A percentile compares a stretch with the other conserved stretches of the same genome.
phyloP scores from a whole-genome alignment of 1,140 invertebrate species.

The Drosophila jambulina region DNA sequence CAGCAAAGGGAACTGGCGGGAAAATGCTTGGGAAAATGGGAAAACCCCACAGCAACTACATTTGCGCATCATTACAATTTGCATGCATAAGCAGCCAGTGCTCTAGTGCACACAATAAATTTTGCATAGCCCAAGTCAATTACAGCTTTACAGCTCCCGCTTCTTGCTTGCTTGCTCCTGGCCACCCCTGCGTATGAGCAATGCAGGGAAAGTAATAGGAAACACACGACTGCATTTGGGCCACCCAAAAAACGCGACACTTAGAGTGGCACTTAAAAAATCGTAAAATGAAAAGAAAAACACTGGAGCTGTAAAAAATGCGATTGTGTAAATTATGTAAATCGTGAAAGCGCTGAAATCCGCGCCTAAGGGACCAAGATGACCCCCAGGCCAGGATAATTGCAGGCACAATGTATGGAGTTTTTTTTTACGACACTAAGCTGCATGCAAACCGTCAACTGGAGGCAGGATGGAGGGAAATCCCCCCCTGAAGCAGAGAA shows the following conservation, averaged over 20 bases:
- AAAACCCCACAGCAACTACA: slow-evolving; percentile 40
- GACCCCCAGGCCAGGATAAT: slow-evolving; percentile 62
- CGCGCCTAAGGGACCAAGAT: slow-evolving; percentile 59
- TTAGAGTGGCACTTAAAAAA: slow-evolving; percentile 66
- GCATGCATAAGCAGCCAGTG: slow-evolving; percentile 68
- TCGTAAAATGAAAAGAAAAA: slow-evolving; percentile 51
- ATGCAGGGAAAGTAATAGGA: slow-evolving; percentile 31
- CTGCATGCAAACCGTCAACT: slow-evolving; percentile 36
- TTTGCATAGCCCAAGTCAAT: slow-evolving; percentile 72
- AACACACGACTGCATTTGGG: slow-evolving; percentile 33
- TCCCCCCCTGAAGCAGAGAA: slow-evolving; percentile 42
- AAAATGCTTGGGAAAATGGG: neutral
- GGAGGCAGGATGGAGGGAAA: slow-evolving; percentile 1
- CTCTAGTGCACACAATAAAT: slow-evolving; percentile 69
- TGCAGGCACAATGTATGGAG: slow-evolving; percentile 64
- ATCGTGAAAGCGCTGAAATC: slow-evolving; percentile 68
- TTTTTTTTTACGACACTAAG: slow-evolving; percentile 56
- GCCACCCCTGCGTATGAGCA: slow-evolving; percentile 60
- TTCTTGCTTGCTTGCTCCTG: neutral
- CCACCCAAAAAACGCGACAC: slow-evolving; percentile 8
- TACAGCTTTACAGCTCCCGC: slow-evolving; percentile 57
- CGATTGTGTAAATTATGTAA: slow-evolving; percentile 73
- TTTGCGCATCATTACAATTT: slow-evolving; percentile 73
- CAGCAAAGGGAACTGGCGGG: slow-evolving; percentile 8
- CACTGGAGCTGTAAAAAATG: slow-evolving; percentile 11